phyloP scores from a whole-genome alignment of 2,888 invertebrate genomes.

The Sinotaia quadrata region DNA sequence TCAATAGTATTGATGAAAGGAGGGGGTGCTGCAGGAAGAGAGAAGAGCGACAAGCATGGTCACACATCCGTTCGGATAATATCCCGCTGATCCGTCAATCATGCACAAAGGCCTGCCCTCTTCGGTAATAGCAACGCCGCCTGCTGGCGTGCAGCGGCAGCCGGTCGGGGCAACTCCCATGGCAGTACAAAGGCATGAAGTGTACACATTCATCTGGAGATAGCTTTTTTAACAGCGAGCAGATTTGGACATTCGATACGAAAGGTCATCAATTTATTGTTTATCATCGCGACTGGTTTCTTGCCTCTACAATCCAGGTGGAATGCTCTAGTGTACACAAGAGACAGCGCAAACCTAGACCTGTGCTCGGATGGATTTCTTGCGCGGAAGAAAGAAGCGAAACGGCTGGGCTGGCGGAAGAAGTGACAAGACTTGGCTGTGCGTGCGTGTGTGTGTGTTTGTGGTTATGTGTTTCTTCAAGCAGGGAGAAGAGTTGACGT shows the following conservation, averaged over 20 bases:
- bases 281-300: not conserved
- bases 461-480: no score
- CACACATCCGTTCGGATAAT: not conserved
- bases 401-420: not conserved
- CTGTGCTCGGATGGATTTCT: not conserved
- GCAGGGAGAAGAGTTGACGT: no score
- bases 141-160: not conserved
- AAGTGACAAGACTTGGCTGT: no score
- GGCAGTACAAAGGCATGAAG: not conserved
- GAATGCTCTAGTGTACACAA: not conserved
- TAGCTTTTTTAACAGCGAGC: not conserved
- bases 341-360: not conserved
- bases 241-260: conserved; percentile 21
- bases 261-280: conserved; percentile 19
- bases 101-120: not conserved
- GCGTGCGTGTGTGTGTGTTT: no score
- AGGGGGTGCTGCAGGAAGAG: not conserved
- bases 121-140: not conserved
- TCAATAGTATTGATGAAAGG: not conserved
- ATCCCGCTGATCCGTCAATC: not conserved
- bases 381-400: not conserved
- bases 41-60: not conserved
- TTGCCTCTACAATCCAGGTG: not conserved
- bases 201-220: conserved; percentile 8
- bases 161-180: not conserved